phyloP scores from a whole-genome alignment of 2,113 vertebrate species.

The Megaleporinus macrocephalus region DNA sequence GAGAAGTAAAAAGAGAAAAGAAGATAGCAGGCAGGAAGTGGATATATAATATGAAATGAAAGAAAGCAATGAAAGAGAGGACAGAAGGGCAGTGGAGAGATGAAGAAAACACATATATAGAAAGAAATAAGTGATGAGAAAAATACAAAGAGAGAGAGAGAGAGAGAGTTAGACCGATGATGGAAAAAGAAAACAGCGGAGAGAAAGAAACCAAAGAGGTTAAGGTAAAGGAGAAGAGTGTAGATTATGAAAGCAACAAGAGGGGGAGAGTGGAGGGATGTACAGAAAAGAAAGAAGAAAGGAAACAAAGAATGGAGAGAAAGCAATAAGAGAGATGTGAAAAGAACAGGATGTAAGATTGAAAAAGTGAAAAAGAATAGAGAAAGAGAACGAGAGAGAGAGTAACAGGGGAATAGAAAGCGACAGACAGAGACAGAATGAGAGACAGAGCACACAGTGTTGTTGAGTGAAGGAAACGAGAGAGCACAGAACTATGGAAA shows the following conservation, averaged over 20 bases:
- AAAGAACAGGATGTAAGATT: not conserved
- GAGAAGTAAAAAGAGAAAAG: not conserved
- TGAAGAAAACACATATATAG: slow-evolving; percentile 1
- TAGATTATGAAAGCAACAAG: too few relatives aligned
- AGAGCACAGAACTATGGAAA: slow-evolving; percentile 52
- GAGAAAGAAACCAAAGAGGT: too few relatives aligned
- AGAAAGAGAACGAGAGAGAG: not conserved
- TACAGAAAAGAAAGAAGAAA: slow-evolving; percentile 37
- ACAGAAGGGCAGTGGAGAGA: not conserved
- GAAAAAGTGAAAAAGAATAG: slow-evolving; percentile 27
- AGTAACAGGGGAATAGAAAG: slow-evolving; percentile 38
- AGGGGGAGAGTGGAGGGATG: too few relatives aligned
- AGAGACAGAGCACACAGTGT: slow-evolving; percentile 49
- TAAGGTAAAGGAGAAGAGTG: not conserved
- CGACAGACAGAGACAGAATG: slow-evolving; percentile 45
- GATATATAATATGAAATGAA: not conserved
- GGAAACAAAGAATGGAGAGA: slow-evolving; percentile 46
- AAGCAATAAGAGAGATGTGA: not conserved
- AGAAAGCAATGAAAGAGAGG: slow-evolving; percentile 5
- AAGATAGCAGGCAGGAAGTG: slow-evolving; percentile 63
- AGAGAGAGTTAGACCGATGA: not conserved
- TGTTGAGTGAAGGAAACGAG: slow-evolving; percentile 36
- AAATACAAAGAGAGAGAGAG: slow-evolving; percentile 38
- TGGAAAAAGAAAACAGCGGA: not conserved
- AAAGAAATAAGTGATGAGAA: too few relatives aligned